These are phyloP conservation scores for Podotricha telesiphe DNA, from an alignment of 2,888 invertebrate genomes.

Conservation along the genomic window DNA sequence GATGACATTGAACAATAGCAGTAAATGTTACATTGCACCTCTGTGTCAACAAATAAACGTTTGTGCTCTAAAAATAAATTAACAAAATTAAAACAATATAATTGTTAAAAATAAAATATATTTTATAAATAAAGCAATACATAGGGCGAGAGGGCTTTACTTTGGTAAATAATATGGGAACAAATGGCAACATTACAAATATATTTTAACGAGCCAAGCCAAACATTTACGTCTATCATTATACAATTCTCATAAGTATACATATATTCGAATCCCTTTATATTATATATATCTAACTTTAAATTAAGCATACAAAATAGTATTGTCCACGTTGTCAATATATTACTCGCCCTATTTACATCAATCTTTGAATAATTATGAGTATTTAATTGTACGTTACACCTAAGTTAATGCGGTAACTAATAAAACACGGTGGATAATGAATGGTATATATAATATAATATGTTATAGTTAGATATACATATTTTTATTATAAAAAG, in stretches of 20 bases:
- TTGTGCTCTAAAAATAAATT: constrained; percentile 82
- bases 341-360: constrained; percentile 78
- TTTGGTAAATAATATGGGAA: constrained; percentile 50
- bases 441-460: constrained; percentile 24
- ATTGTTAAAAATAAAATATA: constrained; percentile 60
- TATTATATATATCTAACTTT: constrained; percentile 44
- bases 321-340: constrained; percentile 77
- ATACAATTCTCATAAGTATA: constrained; percentile 30
- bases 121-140: constrained; percentile 66
- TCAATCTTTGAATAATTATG: constrained; percentile 60
- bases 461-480: constrained; percentile 49
- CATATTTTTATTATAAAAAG: constrained; percentile 30
- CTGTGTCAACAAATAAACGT: constrained; percentile 80
- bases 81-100: constrained; percentile 79
- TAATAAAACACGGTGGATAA: constrained; percentile 44
- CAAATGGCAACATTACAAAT: constrained; percentile 57
- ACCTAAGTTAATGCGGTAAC: constrained; percentile 62
- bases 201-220: constrained; percentile 52
- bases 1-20: constrained; percentile 78
- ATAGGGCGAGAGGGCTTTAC: constrained; percentile 76
- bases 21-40: constrained; percentile 76
- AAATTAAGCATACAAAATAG: constrained; percentile 72
- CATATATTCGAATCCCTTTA: constrained; percentile 35
- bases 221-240: constrained; percentile 38
- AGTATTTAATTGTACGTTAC: constrained; percentile 61